phyloP scores from a whole-genome alignment of 2,113 vertebrate genomes.

The Ciconia boyciana region DNA sequence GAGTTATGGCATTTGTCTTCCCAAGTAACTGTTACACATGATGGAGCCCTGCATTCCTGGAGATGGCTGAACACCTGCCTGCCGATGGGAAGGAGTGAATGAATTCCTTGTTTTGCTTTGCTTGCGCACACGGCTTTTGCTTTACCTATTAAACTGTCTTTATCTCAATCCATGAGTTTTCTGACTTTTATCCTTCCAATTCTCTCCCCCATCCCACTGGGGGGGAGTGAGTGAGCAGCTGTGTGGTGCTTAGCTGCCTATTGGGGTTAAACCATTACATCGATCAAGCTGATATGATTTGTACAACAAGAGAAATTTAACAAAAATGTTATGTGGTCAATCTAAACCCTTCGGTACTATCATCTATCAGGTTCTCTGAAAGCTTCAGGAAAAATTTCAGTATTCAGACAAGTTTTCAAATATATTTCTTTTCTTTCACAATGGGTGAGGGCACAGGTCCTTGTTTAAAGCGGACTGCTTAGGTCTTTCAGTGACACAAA shows the following conservation, averaged over 20 bases:
- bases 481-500: neutral
- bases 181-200: neutral
- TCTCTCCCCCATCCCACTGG: rapidly evolving
- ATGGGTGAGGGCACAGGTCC: neutral
- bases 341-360: neutral
- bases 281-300: neutral
- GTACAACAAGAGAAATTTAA: neutral
- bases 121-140: neutral
- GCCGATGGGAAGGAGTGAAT: neutral
- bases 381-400: neutral
- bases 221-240: rapidly evolving
- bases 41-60: neutral
- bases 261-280: neutral
- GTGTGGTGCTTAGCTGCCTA: neutral
- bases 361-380: neutral
- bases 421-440: neutral
- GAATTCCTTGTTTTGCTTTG: neutral
- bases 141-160: neutral
- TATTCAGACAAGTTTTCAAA: neutral
- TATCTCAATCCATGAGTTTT: neutral
- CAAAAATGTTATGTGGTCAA: neutral
- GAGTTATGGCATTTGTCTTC: neutral
- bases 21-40: neutral
- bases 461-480: neutral
- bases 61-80: neutral